A percentile compares a stretch with the other conserved stretches of the same genome.
phyloP scores from a whole-genome alignment of 2,888 invertebrate genomes.

The Nebria salina region DNA sequence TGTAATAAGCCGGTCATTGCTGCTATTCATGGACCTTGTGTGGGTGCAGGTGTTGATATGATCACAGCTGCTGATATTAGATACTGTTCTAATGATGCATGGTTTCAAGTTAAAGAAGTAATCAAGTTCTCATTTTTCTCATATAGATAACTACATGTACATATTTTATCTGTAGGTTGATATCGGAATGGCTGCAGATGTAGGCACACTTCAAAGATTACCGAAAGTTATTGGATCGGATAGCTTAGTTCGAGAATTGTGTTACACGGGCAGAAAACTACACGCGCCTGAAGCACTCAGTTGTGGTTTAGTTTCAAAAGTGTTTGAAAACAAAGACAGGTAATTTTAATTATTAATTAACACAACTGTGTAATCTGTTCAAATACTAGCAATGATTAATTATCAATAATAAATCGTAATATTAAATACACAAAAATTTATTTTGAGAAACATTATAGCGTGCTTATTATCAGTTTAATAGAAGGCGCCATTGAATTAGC shows the following conservation, averaged over 20 bases:
- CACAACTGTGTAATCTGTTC: neutral
- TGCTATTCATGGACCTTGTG: constrained; percentile 87
- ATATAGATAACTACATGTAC: no score
- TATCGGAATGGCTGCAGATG: constrained; percentile 93
- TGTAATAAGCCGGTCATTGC: constrained; percentile 92
- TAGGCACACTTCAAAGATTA: constrained; percentile 91
- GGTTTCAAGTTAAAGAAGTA: constrained; percentile 91
- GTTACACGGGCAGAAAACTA: constrained; percentile 86
- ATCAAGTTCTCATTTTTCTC: neutral
- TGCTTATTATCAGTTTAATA: constrained; percentile 68
- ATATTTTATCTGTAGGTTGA: constrained; percentile 63
- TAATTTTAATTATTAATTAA: constrained; percentile 55
- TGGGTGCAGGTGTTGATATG: constrained; percentile 92
- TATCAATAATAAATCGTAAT: neutral
- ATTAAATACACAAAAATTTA: neutral
- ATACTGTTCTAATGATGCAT: constrained; percentile 89
- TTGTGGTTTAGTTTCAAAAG: constrained; percentile 84
- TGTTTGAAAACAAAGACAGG: constrained; percentile 76
- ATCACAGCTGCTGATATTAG: constrained; percentile 89
- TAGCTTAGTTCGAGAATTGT: constrained; percentile 87
- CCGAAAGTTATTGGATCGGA: constrained; percentile 91
- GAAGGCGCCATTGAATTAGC: constrained; percentile 79
- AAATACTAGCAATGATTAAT: no score
- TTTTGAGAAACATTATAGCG: constrained; percentile 14
- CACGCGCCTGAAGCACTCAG: constrained; percentile 81